Evolutionary conservation across 2,113 vertebrate genomes (phyloP).

Genomic region (Alligator sinensis): DNA sequence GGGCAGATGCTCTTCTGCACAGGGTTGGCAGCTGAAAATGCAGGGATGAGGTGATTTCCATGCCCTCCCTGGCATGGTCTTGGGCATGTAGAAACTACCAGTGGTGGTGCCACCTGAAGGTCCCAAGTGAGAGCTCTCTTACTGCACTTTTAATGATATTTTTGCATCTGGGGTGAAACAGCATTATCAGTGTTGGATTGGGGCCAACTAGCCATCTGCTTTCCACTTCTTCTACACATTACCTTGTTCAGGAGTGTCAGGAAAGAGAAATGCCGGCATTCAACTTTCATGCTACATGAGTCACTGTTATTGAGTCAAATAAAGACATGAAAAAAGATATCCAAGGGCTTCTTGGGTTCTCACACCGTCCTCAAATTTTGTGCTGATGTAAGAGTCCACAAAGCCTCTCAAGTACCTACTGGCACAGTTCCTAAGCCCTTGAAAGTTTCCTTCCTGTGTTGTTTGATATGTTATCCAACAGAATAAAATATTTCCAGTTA

Average conservation of each 20-base stretch:
- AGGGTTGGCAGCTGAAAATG: neutral
- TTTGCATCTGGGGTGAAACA: fast-evolving
- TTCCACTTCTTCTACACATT: neutral
- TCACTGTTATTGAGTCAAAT: neutral
- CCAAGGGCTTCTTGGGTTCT: neutral
- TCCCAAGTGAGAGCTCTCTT: too few species aligned
- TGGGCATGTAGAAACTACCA: neutral
- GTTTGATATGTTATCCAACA: constrained; percentile 69
- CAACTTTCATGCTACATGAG: fast-evolving
- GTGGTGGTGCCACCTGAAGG: neutral
- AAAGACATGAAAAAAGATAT: neutral
- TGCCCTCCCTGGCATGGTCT: fast-evolving
- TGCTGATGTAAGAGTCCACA: neutral
- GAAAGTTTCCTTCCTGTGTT: constrained; percentile 52
- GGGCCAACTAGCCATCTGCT: neutral
- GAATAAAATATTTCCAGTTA: constrained; percentile 68
- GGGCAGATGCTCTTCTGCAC: neutral
- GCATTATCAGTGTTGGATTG: neutral
- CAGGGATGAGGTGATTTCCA: neutral
- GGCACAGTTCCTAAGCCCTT: constrained; percentile 51
- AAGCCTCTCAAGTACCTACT: constrained; percentile 39
- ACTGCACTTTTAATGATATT: neutral
- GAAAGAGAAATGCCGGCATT: neutral
- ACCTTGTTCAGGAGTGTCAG: neutral
- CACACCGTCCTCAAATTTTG: neutral